Percentiles rank a stretch among this genome's conserved stretches.
Evolutionary conservation across 2,113 vertebrate species (phyloP).

Genomic region (Melanotaenia duboulayi): DNA sequence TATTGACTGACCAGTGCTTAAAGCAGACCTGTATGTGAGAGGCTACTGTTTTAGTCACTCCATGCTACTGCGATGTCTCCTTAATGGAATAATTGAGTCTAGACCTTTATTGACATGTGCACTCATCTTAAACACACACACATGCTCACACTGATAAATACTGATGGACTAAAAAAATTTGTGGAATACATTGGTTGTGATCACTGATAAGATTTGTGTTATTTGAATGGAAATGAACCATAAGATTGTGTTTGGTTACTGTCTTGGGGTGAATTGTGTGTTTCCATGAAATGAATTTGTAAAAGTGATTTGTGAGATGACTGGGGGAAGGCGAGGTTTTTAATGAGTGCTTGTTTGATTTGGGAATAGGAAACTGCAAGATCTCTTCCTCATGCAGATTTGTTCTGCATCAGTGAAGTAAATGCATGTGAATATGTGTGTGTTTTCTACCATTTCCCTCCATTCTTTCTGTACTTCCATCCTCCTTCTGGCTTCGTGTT

Average conservation of each 20-base stretch:
- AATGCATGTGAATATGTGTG: conserved; percentile 19
- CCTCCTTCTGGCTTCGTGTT: not conserved
- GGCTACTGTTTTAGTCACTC: conserved; percentile 74
- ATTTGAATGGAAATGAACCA: conserved; percentile 84
- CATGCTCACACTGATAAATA: conserved; percentile 35
- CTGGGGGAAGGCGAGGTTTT: conserved; percentile 48
- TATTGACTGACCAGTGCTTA: conserved; percentile 72
- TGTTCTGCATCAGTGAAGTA: conserved; percentile 48
- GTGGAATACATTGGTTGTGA: conserved; percentile 52
- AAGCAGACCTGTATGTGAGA: conserved; percentile 61
- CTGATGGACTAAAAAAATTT: conserved; percentile 43
- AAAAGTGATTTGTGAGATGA: conserved; percentile 68
- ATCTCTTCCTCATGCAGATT: conserved; percentile 55
- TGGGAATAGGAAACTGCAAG: conserved; percentile 78
- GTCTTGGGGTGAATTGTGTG: conserved; percentile 69
- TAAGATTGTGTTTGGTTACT: conserved; percentile 71
- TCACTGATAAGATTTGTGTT: conserved; percentile 76
- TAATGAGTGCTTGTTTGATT: conserved; percentile 84
- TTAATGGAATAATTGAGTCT: conserved; percentile 81
- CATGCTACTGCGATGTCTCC: conserved; percentile 55
- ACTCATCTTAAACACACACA: conserved; percentile 29
- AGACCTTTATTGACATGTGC: conserved; percentile 69
- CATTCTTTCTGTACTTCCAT: conserved; percentile 5
- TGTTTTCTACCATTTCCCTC: not conserved
- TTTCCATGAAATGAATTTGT: conserved; percentile 75